Evolutionary conservation across 2,797 vertebrate species (phyloP), one percentile per base, ranked within the genome.

Genomic region (Pagetopsis macropterus): DNA sequence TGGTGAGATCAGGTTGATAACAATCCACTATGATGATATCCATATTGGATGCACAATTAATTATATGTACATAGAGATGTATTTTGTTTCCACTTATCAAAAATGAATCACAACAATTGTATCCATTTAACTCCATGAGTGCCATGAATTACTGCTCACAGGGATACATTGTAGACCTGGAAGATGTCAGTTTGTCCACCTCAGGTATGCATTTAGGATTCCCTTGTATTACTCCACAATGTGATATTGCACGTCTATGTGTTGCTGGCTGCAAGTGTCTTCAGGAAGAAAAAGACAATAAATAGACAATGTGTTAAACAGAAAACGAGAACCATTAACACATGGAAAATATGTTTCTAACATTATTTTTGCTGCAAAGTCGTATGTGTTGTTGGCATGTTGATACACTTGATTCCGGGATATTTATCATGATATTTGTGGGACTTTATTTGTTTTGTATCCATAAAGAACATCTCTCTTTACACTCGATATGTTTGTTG

Each of bases 1-100:
- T 23, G 23, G 23, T 23, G 23, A 23, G 23, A 23, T 23, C 23
- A 23, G 23, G 23, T 23, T 23, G 3, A 50, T 56, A 16, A 51
- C 65, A 52, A 40, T 68, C 40, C 46, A 78, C 15, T 44, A 27
- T 68, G 40, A 11, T 51, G 9, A 50, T 49, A 59, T 75, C 63
- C 65, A 72, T 69, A 69, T 66, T 71, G 71, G 62, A 77, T 84
- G 37, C 37, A 67, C 45, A 69, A 27, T 9, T 40, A 9, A 31
- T 37, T 21, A 3, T 62, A 21, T 44, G 64, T 67, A 51, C 55
- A 33, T 11, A 43, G 55, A 51, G 12, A 6, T 50, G 1, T 33
- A 33, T 16, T 52, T 77, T 11, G 27, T 50, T 33, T 12, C 11
- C 11, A 27, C 61, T 54, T 19, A 55, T 9, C 15, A 41, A 71